phyloP scores from a whole-genome alignment of 2,888 invertebrate species.

The Drosophila planitibia region DNA sequence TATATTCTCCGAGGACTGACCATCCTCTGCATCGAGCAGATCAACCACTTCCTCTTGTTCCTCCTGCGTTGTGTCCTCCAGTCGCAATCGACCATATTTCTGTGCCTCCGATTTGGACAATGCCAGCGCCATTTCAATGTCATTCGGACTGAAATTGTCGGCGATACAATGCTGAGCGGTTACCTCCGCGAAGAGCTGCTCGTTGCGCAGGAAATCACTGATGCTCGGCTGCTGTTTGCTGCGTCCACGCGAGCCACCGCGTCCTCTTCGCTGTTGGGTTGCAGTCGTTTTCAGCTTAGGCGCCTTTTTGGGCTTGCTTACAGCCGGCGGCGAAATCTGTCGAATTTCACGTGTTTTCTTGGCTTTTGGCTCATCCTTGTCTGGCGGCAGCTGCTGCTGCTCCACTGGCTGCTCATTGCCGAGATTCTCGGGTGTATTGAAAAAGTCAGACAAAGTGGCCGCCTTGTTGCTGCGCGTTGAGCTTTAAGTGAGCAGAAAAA shows the following conservation, averaged over 20 bases:
- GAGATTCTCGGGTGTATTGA: constrained; percentile 54
- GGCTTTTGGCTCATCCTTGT: constrained; percentile 27
- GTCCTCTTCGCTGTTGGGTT: constrained; percentile 27
- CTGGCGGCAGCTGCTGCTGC: constrained; percentile 19
- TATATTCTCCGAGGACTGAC: constrained; percentile 74
- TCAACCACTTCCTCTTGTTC: constrained; percentile 53
- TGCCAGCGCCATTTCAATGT: constrained; percentile 89
- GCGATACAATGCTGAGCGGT: constrained; percentile 83
- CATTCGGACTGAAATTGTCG: constrained; percentile 88
- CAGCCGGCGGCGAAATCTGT: constrained; percentile 55
- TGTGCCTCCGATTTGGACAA: constrained; percentile 87
- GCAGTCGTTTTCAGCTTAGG: constrained; percentile 63
- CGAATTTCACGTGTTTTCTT: constrained; percentile 46
- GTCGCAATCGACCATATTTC: constrained; percentile 40
- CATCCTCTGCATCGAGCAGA: constrained; percentile 50
- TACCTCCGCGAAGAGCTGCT: constrained; percentile 83
- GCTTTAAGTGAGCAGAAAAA: constrained; percentile 58
- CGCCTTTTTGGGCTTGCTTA: constrained; percentile 67
- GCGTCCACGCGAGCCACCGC: constrained; percentile 41
- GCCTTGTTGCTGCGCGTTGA: constrained; percentile 52
- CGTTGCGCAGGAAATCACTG: constrained; percentile 81
- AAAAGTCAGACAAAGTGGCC: constrained; percentile 68
- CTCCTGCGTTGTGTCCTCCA: constrained; percentile 46
- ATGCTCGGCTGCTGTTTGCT: constrained; percentile 80
- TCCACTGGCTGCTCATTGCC: constrained; percentile 7